Percentiles rank a stretch among this genome's conserved stretches.
phyloP scores from a whole-genome alignment of 2,113 vertebrate genomes.

The Haliaeetus leucogaster region DNA sequence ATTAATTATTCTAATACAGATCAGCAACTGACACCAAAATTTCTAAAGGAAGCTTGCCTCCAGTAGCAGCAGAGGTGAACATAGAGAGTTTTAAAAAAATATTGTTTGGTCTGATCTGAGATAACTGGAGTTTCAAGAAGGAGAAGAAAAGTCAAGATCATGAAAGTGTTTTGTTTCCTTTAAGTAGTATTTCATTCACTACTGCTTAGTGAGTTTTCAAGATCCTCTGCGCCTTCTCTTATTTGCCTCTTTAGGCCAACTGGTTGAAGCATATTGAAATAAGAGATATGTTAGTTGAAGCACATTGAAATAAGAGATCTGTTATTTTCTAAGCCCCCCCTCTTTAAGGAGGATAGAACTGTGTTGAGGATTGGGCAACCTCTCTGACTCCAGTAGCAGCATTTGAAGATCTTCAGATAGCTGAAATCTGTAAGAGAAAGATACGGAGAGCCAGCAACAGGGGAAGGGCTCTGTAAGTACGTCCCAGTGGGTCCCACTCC shows the following conservation, averaged over 20 bases:
- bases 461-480: background rate
- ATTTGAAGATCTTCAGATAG: background rate
- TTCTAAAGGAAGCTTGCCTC: background rate
- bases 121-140: background rate
- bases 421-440: background rate
- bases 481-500: background rate
- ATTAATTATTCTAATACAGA: background rate
- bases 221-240: background rate
- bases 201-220: background rate
- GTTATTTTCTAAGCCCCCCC: background rate
- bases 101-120: background rate
- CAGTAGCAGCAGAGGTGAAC: background rate
- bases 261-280: background rate
- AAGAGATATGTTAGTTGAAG: background rate
- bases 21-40: background rate
- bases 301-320: background rate
- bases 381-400: background rate
- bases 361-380: background rate
- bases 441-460: accelerated
- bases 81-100: background rate
- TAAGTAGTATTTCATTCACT: background rate
- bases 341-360: background rate
- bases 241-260: background rate
- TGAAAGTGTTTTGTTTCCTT: background rate
- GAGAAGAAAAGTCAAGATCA: background rate